phyloP scores from a whole-genome alignment of 2,113 vertebrate genomes.

The Cryptotis parvus region DNA sequence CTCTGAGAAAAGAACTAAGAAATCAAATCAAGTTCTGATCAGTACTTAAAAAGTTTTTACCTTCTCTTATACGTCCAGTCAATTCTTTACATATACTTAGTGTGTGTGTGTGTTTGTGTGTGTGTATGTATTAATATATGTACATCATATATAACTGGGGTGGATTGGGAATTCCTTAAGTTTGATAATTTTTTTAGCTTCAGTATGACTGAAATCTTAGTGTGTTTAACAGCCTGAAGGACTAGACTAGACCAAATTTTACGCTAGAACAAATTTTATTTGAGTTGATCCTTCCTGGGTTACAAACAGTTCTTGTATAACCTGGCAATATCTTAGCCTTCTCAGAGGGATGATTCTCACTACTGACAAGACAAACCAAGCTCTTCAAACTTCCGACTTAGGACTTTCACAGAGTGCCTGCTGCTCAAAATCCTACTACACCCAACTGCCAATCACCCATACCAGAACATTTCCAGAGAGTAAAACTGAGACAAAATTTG shows the following conservation, averaged over 20 bases:
- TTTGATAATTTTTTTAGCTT: neutral
- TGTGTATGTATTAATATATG: neutral
- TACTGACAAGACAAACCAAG: neutral
- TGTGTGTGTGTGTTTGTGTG: too few relatives aligned
- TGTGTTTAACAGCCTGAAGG: neutral
- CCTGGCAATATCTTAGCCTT: slow-evolving; percentile 1
- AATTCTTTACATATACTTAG: too few relatives aligned
- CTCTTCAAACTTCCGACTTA: too few relatives aligned
- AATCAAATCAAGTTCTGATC: too few relatives aligned
- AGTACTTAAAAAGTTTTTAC: too few relatives aligned
- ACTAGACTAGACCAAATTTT: too few relatives aligned
- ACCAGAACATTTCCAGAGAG: too few relatives aligned
- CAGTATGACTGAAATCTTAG: neutral
- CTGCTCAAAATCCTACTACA: too few relatives aligned
- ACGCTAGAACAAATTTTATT: neutral
- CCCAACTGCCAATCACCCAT: too few relatives aligned
- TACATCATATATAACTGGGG: neutral
- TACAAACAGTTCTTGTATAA: slow-evolving; percentile 16
- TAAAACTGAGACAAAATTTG: neutral
- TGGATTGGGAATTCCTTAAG: neutral
- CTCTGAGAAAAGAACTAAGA: too few relatives aligned
- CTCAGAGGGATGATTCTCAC: neutral
- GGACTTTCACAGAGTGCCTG: too few relatives aligned
- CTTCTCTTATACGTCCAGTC: neutral
- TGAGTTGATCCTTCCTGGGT: neutral